These are phyloP conservation scores for Eubasilissa splendida DNA, from an alignment of 2,888 invertebrate genomes.

Conservation along the genomic window DNA sequence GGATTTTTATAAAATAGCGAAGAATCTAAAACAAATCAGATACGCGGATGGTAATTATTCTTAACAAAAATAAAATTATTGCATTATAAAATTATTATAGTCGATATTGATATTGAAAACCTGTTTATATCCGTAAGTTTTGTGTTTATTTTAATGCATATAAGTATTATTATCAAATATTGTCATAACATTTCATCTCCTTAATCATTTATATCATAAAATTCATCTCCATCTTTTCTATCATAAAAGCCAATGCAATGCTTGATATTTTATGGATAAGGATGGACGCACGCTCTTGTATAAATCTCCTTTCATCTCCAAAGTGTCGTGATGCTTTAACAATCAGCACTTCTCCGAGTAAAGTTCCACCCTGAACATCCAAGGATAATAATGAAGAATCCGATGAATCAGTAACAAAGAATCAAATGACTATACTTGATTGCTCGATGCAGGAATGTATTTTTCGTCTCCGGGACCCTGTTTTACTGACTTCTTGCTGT, in stretches of 20 bases:
- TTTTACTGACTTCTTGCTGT: background rate
- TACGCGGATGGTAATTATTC: too few species aligned
- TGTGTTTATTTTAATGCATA: too few species aligned
- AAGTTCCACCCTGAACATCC: background rate
- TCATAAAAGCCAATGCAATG: slow-evolving; percentile 9
- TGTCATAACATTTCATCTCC: too few species aligned
- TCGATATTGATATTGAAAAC: too few species aligned
- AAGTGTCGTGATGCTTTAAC: slow-evolving; percentile 31
- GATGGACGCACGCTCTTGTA: slow-evolving; percentile 18
- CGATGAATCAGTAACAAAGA: background rate
- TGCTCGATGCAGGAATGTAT: background rate
- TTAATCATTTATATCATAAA: too few species aligned
- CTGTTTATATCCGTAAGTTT: too few species aligned
- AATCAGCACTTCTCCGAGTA: slow-evolving; percentile 14
- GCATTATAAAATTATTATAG: too few species aligned
- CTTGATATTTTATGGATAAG: slow-evolving; percentile 3
- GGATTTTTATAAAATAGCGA: too few species aligned
- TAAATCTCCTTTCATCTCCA: slow-evolving; percentile 5
- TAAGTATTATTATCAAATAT: too few species aligned
- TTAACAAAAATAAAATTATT: too few species aligned
- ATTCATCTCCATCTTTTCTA: background rate
- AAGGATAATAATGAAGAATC: background rate
- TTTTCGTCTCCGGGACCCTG: background rate
- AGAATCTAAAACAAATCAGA: too few species aligned
- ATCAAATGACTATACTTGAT: background rate